A percentile compares a stretch with the other conserved stretches of the same genome.
Evolutionary conservation across 1,140 invertebrate genomes (phyloP).

Genomic region (Whitmania pigra): DNA sequence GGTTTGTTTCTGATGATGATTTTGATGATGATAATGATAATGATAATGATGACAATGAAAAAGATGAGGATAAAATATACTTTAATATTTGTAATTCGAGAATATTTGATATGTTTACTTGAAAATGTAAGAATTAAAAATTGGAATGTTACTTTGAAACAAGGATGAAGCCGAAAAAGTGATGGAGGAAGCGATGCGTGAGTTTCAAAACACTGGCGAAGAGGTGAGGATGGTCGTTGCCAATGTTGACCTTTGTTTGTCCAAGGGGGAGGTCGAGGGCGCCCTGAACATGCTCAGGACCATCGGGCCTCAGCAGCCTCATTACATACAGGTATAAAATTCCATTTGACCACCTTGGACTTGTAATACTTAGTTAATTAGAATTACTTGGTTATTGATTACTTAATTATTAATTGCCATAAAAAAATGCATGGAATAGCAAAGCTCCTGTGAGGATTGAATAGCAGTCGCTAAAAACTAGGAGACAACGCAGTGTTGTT

Average conservation of each 20-base stretch:
- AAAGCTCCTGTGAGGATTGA: no score
- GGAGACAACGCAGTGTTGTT: no score
- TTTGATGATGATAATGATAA: background rate
- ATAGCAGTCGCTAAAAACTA: no score
- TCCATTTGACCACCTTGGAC: no score
- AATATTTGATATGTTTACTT: no score
- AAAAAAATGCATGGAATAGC: no score
- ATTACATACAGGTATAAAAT: constrained; percentile 4
- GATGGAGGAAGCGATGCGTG: constrained; percentile 67
- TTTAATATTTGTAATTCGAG: no score
- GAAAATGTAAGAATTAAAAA: no score
- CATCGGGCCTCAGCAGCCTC: constrained; percentile 57
- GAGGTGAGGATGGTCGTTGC: constrained; percentile 69
- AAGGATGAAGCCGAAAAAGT: constrained; percentile 62
- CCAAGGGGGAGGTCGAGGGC: constrained; percentile 64
- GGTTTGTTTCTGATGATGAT: constrained; percentile 29
- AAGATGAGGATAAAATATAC: no score
- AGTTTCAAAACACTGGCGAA: constrained; percentile 63
- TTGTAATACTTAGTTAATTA: no score
- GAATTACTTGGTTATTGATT: no score
- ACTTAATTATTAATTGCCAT: no score
- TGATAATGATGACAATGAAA: background rate
- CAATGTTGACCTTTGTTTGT: constrained; percentile 66
- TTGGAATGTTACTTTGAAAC: background rate
- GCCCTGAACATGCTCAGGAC: constrained; percentile 65